Evolutionary conservation across 2,888 invertebrate species (phyloP), one percentile per base, ranked within the genome.

Genomic region (Schizaphis graminum): DNA sequence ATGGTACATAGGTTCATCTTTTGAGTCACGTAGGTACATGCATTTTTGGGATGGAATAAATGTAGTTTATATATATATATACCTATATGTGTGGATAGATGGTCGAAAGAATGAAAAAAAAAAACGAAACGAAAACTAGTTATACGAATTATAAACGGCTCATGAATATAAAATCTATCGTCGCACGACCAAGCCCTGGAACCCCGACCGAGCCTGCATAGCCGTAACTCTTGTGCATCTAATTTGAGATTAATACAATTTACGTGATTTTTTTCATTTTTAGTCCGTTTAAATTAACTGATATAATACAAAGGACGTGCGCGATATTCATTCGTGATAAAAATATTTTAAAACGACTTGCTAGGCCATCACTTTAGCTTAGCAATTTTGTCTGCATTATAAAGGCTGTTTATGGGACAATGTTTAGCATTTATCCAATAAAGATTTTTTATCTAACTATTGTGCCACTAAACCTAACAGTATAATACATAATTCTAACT

Each of bases 191-290:
- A 16, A 61, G 24, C 28, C 67, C 35, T 16, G 11, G 3, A n/a
- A n/a, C n/a, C 11, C 90, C 47, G 26, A 10, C 11, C 61, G 56
- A 8, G 28, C 61, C 47, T 3, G 0, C n/a, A 13, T 21, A n/a
- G n/a, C 24, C 57, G 28, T 44, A 21, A n/a, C 53, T 47, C 26
- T 41, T 16, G 89, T 47, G 61, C 28, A 44, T 90, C 47, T 56
- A 56, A 91, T 91, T 85, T 44, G 44, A 56, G 84, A 91, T 91
- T 91, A 85, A 56, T 56, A 91, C 26, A 53, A 91, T 90, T 67
- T 41, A 84, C 53, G 16, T 28, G 53, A 84, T 16, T 11, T 41
- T 89, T n/a, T 28, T 67, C 5, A n/a, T 67, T 67, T 77, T 89
- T n/a, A 89, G 10, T 61, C 16, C 21, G 35, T 77, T 77, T 77